A percentile compares a stretch with the other conserved stretches of the same genome.
Conservation (phyloP, 2,888 invertebrate genomes). For the Ceraclea dissimilis region DNA sequence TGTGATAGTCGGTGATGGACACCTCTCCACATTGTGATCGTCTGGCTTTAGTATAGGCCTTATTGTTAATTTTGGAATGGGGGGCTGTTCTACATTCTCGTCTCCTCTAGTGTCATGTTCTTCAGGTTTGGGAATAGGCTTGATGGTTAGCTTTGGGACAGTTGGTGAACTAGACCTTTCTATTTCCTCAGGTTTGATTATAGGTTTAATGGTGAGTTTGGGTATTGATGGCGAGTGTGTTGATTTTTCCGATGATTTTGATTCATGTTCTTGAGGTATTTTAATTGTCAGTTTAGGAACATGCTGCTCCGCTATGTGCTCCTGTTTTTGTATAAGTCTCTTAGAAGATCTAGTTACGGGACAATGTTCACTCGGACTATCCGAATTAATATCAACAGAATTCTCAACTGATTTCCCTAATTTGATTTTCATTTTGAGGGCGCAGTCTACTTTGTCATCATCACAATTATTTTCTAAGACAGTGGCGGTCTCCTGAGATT, state of each 20-base stretch:
- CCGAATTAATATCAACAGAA: slow-evolving; percentile 33
- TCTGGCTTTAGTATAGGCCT: slow-evolving; percentile 48
- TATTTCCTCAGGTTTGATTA: slow-evolving; percentile 35
- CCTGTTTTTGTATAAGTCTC: slow-evolving; percentile 37
- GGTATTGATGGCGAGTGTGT: slow-evolving; percentile 36
- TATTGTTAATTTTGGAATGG: slow-evolving; percentile 47
- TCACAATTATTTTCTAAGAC: slow-evolving; percentile 13
- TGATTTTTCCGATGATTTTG: slow-evolving; percentile 13
- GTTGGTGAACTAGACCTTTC: slow-evolving; percentile 44
- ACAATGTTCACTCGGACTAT: slow-evolving; percentile 38
- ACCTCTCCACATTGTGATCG: slow-evolving; percentile 29
- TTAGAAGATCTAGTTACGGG: slow-evolving; percentile 43
- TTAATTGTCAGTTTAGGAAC: slow-evolving; percentile 39
- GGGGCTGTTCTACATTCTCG: not conserved
- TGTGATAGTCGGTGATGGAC: slow-evolving; percentile 31
- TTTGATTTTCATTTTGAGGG: slow-evolving; percentile 46
- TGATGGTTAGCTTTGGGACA: slow-evolving; percentile 53
- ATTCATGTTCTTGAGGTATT: slow-evolving; percentile 38
- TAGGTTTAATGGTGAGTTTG: slow-evolving; percentile 45
- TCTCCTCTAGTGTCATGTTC: slow-evolving; percentile 28
- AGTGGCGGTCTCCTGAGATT: slow-evolving; percentile 14
- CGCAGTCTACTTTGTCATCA: slow-evolving; percentile 31
- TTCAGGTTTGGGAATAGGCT: slow-evolving; percentile 29
- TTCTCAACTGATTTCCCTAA: slow-evolving; percentile 41
- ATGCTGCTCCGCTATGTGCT: slow-evolving; percentile 33